A percentile compares a stretch with the other conserved stretches of the same genome.
phyloP scores from a whole-genome alignment of 2,113 vertebrate species.

The Prionailurus bengalensis region DNA sequence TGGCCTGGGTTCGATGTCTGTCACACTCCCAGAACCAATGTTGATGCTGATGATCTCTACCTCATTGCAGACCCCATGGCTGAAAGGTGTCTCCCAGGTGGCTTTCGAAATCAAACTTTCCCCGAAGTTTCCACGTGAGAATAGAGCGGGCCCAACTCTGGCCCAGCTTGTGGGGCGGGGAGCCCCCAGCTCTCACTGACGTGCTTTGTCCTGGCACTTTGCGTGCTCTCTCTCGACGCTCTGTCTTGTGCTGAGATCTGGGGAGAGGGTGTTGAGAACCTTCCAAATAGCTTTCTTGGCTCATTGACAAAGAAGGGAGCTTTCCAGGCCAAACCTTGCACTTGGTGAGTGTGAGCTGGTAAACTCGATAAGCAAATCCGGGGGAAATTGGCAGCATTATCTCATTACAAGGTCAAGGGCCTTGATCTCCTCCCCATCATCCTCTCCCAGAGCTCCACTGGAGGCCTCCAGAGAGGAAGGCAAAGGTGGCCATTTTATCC shows the following conservation, averaged over 20 bases:
- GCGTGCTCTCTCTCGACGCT: fast-evolving
- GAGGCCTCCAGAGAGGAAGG: neutral
- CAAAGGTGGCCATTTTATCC: neutral
- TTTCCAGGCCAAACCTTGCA: neutral
- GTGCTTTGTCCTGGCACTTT: fast-evolving
- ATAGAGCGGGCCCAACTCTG: fast-evolving
- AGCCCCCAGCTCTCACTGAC: too few relatives aligned
- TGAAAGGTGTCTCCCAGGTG: too few relatives aligned
- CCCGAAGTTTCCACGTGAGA: neutral
- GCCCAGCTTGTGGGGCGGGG: fast-evolving
- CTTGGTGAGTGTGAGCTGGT: neutral
- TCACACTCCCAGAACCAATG: neutral
- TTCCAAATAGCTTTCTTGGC: neutral
- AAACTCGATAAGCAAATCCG: neutral
- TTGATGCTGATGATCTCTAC: fast-evolving
- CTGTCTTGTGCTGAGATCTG: neutral
- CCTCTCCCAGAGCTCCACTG: neutral
- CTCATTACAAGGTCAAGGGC: slow-evolving; percentile 12
- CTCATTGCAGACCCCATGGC: neutral
- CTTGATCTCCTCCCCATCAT: neutral
- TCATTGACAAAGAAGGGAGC: neutral
- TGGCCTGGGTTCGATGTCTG: neutral
- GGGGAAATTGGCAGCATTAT: neutral
- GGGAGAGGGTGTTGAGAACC: neutral
- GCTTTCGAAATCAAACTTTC: neutral